These are phyloP conservation scores for Sinocyclocheilus anophthalmus DNA, from an alignment of 2,113 vertebrate genomes.

Conservation along the genomic window DNA sequence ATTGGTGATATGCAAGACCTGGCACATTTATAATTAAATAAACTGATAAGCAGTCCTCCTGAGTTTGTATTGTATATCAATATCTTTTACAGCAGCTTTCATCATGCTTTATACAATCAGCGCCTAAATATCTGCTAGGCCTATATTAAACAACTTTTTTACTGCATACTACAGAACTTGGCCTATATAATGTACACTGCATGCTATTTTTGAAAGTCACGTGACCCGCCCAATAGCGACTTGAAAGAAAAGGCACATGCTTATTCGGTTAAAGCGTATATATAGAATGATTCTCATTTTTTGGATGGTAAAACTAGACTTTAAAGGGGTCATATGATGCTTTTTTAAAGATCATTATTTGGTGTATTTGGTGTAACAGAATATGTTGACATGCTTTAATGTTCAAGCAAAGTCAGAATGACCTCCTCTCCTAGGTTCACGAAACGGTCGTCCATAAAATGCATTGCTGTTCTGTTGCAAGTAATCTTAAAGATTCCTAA, in stretches of 20 bases:
- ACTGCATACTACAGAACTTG: neutral
- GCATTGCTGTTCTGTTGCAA: no score
- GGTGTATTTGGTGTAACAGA: no score
- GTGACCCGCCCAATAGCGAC: neutral
- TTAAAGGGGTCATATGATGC: no score
- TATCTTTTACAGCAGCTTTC: neutral
- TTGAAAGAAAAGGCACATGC: neutral
- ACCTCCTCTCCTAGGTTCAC: no score
- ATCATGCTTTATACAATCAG: neutral
- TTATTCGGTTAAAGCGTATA: neutral
- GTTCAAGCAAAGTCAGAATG: no score
- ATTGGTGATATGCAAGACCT: neutral
- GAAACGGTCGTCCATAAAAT: no score
- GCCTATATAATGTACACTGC: neutral
- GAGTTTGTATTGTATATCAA: neutral
- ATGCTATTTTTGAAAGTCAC: slow-evolving; percentile 1
- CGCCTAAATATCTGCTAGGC: no score
- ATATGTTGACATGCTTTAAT: no score
- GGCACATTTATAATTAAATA: neutral
- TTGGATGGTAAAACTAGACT: no score
- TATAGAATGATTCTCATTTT: neutral
- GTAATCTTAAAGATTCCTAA: no score
- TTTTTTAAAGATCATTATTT: no score
- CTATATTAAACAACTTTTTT: neutral
- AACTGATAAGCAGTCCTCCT: neutral